Conservation (phyloP, 2,113 vertebrate species). For the Leptodactylus fuscus region DNA sequence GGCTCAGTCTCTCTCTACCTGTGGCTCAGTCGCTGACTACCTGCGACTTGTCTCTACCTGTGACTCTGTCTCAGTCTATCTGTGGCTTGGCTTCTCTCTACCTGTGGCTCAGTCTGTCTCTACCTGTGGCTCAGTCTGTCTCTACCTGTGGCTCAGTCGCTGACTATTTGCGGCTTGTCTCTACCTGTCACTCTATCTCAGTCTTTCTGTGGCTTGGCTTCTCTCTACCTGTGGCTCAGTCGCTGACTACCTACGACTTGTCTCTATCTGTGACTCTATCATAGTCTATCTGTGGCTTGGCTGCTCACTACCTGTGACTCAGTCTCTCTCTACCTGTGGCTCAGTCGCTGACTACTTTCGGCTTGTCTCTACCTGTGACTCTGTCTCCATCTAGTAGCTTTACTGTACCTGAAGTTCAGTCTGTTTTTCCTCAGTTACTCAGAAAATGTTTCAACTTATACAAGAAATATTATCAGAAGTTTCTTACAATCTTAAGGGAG, state of each 20-base stretch:
- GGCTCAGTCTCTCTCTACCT: neutral
- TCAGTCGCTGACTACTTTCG: neutral
- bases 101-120: neutral
- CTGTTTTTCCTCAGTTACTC: neutral
- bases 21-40: too few relatives aligned
- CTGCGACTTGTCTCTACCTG: too few relatives aligned
- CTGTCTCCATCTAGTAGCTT: too few relatives aligned
- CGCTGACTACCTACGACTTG: neutral
- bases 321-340: neutral
- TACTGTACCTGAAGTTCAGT: neutral
- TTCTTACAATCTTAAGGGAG: slow-evolving; percentile 78
- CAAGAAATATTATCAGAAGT: neutral
- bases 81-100: neutral
- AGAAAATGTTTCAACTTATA: neutral
- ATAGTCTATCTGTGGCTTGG: neutral
- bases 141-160: neutral
- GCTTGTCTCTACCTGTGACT: neutral
- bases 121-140: neutral
- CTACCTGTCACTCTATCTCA: neutral
- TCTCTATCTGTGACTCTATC: neutral
- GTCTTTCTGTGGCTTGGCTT: neutral
- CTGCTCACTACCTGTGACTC: neutral
- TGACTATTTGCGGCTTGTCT: neutral
- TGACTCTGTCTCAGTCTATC: neutral
- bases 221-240: neutral